These are phyloP conservation scores for Chromoteleia sp. DNA, from an alignment of 2,888 invertebrate species.

Conservation along the genomic window DNA sequence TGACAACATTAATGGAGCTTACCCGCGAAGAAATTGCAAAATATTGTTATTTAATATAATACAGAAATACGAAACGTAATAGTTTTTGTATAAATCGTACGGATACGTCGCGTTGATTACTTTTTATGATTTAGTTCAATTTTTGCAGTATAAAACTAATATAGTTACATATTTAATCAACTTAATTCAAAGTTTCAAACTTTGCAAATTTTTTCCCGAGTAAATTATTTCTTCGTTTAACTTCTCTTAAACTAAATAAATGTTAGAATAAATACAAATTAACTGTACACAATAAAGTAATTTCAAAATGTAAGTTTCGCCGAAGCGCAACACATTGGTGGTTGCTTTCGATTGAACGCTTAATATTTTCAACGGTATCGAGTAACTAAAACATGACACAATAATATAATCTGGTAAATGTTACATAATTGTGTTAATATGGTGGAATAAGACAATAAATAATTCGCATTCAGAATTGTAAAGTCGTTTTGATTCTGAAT, in stretches of 20 bases:
- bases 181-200: no score
- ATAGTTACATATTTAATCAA: no score
- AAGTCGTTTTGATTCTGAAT: conserved; percentile 33
- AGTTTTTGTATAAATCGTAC: no score
- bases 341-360: no score
- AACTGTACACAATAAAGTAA: conserved; percentile 19
- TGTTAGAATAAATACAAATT: conserved; percentile 27
- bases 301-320: not conserved
- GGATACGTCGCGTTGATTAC: no score
- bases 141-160: no score
- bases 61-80: no score
- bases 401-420: not conserved
- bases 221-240: not conserved
- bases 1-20: conserved; percentile 15
- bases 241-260: not conserved
- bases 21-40: conserved; percentile 14
- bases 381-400: not conserved
- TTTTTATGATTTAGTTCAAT: no score
- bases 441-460: conserved; percentile 28
- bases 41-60: not conserved
- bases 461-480: conserved; percentile 1
- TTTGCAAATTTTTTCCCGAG: conserved; percentile 10
- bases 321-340: not conserved
- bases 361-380: no score
- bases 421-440: not conserved